Base-by-base conservation (phyloP, 2,113 vertebrate species). In the Rhegmatorhina hoffmannsi region DNA sequence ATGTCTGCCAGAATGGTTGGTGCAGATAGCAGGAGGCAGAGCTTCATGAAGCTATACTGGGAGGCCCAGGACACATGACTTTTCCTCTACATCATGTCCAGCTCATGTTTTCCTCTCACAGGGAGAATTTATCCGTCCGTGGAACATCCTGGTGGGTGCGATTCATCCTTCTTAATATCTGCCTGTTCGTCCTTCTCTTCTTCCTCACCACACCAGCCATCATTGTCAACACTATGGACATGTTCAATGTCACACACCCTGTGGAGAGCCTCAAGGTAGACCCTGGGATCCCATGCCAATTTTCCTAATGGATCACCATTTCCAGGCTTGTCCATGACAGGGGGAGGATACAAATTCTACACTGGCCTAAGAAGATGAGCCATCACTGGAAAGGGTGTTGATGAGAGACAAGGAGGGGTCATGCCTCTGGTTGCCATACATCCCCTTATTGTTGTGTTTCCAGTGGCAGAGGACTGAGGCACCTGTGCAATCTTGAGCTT, bases 201-300 rank as follows among this genome's bases (percentile, higher is more conserved):
- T 99, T 99, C 97, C 99, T 99, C 97, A 99, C 99, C 95, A 99
- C 99, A 0, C 99, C 99, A 2, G 99, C 99, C 96, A 99, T 99
- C 97, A 98, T 99, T 31, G 99, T 99, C 95, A 99, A 99, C 98
- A 99, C 99, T 63, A 99, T 99, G 94, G 99, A 99, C 97, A 98
- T 99, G 98, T 99, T 99, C 97, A 99, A 99, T 7, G 99, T 99
- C 96, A 99, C 99, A 18, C 97, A 97, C 69, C 99, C 99, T 17
- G 98, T 99, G 88, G 99, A 99, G 96, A 99, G 98, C 76, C 98
- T 99, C 77, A 98, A 97, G 99, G 99, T 98, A 92, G 40, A 53
- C 24, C 24, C 59, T 75, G 25, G 67, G 29, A 40, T 34, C 17
- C 52, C 2, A 2, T 90, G 31, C 28, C 67, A 84, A 9, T 68